Percentiles rank a stretch among this genome's conserved stretches.
phyloP scores from a whole-genome alignment of 2,888 invertebrate species.

The Teleiodes luculella region DNA sequence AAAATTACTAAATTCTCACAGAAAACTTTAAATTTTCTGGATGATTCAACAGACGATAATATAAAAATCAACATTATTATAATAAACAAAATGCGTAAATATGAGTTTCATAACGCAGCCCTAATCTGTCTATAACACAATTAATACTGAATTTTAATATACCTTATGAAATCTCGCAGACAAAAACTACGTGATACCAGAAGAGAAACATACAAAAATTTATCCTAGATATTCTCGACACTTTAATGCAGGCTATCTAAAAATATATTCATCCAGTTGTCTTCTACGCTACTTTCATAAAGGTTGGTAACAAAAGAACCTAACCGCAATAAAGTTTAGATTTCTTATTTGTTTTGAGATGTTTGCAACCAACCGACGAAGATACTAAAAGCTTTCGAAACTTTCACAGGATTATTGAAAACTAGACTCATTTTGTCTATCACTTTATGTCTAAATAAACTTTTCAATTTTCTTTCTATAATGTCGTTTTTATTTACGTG shows the following conservation, averaged over 20 bases:
- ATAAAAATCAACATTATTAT: no score
- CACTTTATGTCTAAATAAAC: conserved; percentile 13
- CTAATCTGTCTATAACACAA: no score
- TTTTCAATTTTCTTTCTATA: neutral
- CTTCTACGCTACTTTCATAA: conserved; percentile 31
- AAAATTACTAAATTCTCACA: no score
- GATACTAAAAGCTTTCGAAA: conserved; percentile 5
- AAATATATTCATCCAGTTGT: neutral
- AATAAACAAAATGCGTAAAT: no score
- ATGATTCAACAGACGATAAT: no score
- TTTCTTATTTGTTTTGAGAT: conserved; percentile 10
- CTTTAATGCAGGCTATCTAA: neutral
- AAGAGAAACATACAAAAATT: no score
- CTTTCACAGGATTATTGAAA: conserved; percentile 4
- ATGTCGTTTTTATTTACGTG: neutral
- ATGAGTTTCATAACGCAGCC: no score
- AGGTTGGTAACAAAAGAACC: conserved; percentile 44
- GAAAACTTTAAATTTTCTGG: no score
- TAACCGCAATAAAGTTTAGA: conserved; percentile 34
- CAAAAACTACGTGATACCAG: no score
- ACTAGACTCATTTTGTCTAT: neutral
- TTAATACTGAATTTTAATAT: no score
- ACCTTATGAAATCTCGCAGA: no score
- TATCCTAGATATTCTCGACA: no score
- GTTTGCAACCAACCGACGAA: conserved; percentile 4